phyloP scores from a whole-genome alignment of 2,888 invertebrate species.

The Diploptera punctata region DNA sequence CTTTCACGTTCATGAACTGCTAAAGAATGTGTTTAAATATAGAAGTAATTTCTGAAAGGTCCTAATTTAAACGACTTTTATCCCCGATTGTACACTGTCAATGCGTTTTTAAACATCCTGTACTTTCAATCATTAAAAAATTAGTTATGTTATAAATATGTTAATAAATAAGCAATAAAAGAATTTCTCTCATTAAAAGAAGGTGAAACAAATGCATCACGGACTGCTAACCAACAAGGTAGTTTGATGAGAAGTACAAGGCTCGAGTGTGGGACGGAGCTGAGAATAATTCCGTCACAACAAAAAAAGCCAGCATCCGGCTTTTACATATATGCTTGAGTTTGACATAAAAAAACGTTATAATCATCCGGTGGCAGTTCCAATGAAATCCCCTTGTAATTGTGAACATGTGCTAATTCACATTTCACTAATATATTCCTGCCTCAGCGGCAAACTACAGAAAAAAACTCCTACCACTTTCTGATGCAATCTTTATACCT shows the following conservation, averaged over 20 bases:
- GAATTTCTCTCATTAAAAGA: too few species aligned
- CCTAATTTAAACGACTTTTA: too few species aligned
- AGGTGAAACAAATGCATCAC: too few species aligned
- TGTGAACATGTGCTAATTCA: not conserved
- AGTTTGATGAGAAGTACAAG: not conserved
- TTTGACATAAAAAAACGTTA: not conserved
- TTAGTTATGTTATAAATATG: too few species aligned
- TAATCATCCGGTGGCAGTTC: constrained; percentile 10
- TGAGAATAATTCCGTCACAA: not conserved
- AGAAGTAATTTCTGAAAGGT: too few species aligned
- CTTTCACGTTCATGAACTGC: too few species aligned
- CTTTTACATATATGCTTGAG: not conserved
- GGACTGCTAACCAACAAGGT: too few species aligned
- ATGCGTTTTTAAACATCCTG: too few species aligned
- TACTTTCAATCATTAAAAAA: too few species aligned
- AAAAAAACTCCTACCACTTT: not conserved
- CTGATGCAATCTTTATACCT: constrained; percentile 3
- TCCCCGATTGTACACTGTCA: too few species aligned
- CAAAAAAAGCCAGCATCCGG: constrained; percentile 16
- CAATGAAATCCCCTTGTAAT: not conserved
- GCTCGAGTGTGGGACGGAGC: not conserved
- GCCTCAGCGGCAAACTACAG: not conserved
- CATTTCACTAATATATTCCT: not conserved
- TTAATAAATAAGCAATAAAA: too few species aligned
- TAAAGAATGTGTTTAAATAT: too few species aligned